Evolutionary conservation across 2,888 invertebrate species (phyloP).

Genomic region (Troglohyphantes excavatus): DNA sequence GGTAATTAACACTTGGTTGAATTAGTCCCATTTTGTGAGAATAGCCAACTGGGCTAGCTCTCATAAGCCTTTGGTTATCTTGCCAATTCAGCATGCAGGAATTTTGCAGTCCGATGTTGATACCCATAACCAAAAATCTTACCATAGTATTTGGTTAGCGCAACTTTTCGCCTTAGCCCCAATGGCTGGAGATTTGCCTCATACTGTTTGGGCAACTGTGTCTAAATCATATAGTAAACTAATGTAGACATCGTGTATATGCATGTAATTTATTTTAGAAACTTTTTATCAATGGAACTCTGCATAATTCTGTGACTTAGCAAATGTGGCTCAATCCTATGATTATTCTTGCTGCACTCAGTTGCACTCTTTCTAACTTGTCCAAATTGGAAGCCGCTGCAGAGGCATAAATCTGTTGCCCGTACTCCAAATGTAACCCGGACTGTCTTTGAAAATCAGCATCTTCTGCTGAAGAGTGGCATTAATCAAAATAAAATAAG

Average conservation of each 20-base stretch:
- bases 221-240: too few species aligned
- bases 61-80: neutral
- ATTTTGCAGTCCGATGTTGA: neutral
- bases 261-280: too few species aligned
- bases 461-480: too few species aligned
- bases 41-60: neutral
- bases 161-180: neutral
- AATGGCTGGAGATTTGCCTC: neutral
- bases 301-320: neutral
- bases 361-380: conserved; percentile 7
- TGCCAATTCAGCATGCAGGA: neutral
- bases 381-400: neutral
- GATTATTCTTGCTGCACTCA: neutral
- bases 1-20: too few species aligned
- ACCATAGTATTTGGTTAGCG: neutral
- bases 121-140: neutral
- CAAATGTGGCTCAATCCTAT: neutral
- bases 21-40: neutral
- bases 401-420: too few species aligned
- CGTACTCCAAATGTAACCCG: too few species aligned
- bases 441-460: too few species aligned
- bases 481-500: too few species aligned
- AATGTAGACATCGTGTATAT: too few species aligned
- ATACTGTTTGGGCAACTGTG: conserved; percentile 2
- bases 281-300: too few species aligned